Percentiles rank a stretch among this genome's conserved stretches.
Conservation (phyloP, 2,797 vertebrate species). For the Chaetophractus vellerosus region DNA sequence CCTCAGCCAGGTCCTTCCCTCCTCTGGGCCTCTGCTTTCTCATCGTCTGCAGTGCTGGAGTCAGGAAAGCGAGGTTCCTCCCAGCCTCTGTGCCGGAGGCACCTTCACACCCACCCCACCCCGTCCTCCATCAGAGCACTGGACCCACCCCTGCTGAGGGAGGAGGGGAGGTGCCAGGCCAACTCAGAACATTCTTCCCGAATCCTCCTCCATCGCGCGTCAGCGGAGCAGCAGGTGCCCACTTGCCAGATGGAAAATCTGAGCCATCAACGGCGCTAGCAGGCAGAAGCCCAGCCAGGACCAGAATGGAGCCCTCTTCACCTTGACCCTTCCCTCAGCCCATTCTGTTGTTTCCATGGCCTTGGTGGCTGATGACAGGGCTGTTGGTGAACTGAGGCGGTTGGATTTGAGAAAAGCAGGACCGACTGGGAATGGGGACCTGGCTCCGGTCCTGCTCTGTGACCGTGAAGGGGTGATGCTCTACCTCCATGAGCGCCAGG, state of each 20-base stretch:
- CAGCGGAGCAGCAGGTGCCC: too few relatives aligned
- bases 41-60: neutral
- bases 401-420: neutral
- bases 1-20: too few relatives aligned
- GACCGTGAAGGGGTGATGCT: neutral
- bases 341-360: accelerated
- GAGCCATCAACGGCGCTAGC: neutral
- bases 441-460: neutral
- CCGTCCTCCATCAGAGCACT: accelerated
- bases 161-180: too few relatives aligned
- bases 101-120: too few relatives aligned
- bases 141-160: accelerated
- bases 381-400: neutral
- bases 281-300: neutral
- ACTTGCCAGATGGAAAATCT: too few relatives aligned
- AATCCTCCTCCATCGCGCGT: neutral
- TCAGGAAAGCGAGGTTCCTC: neutral
- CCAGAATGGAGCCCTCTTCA: neutral
- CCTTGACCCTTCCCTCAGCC: neutral
- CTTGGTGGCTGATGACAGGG: neutral
- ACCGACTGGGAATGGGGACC: neutral
- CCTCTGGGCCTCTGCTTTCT: constrained; percentile 2
- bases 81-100: neutral
- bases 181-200: neutral
- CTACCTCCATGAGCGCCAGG: neutral